Evolutionary conservation across 2,888 invertebrate genomes (phyloP).

Genomic region (Bugulina stolonifera): DNA sequence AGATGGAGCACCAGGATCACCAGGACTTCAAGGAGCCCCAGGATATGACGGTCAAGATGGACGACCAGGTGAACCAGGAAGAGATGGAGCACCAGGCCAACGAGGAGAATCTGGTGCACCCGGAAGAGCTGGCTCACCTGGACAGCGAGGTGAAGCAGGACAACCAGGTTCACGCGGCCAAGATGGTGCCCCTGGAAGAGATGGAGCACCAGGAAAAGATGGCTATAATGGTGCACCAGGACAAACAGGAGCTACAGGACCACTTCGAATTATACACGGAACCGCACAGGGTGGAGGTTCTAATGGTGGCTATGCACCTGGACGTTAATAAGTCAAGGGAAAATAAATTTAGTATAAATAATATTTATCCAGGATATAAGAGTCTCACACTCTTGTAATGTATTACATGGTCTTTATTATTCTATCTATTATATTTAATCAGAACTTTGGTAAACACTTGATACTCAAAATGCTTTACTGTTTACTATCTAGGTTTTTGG

Average conservation of each 20-base stretch:
- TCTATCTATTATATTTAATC: background rate
- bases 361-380: background rate
- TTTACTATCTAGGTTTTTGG: too few species aligned
- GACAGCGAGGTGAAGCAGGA: constrained; percentile 11
- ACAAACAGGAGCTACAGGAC: constrained; percentile 27
- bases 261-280: background rate
- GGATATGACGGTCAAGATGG: background rate
- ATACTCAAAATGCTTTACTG: background rate
- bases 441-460: background rate
- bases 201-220: constrained; percentile 17
- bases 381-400: background rate
- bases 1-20: background rate
- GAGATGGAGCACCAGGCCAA: background rate
- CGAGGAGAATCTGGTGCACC: background rate
- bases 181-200: constrained; percentile 19
- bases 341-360: background rate
- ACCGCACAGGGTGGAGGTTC: constrained; percentile 12
- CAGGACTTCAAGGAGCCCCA: background rate
- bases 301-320: constrained; percentile 24
- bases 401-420: background rate
- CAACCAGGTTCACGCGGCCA: constrained; percentile 26
- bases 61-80: constrained; percentile 8
- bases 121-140: constrained; percentile 6
- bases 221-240: constrained; percentile 26
- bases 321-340: too few species aligned